Evolutionary conservation across 2,888 invertebrate genomes (phyloP), one percentile per base, ranked within the genome.

Genomic region (Oscheius sp.): DNA sequence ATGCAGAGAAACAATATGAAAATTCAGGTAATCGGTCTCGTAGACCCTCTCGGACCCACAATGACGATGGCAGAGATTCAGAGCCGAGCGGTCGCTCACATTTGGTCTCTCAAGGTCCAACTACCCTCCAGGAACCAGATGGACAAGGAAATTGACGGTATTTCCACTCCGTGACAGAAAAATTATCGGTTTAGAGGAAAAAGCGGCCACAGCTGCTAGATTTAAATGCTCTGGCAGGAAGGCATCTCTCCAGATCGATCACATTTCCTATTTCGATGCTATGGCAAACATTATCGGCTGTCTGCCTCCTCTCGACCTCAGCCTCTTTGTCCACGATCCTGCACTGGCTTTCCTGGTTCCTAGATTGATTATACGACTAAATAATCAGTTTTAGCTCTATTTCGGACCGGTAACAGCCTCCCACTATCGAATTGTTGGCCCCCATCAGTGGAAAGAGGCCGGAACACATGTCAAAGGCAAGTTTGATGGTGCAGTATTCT

Each of bases 371-470:
- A 10, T 2, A 47, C 3, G 13, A 9, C 32, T 51, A 4, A 35
- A 13, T 50, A 21, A 33, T 55, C 48, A 47, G 11, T 47, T 73
- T 66, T 32, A 75, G 75, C 77, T 79, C 2, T 68, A 78, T 62
- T 78, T 79, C 48, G 85, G 84, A 11, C 81, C 85, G 11, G 71
- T 79, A 50, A 78, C 79, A 9, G 76, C 84, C 9, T 82, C 85
- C 58, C 74, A 80, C 62, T 86, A 84, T 60, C 79, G 85, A 57
- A 50, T 85, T 21, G 53, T 74, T 11, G 85, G 86, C n/a, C 85
- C 84, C 1, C 79, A 82, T 62, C 65, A 74, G 9, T 85, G 85
- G 85, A 47, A 75, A 5, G 75, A 79, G n/a, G 86, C 86, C 5
- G 57, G 81, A 35, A 55, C 79, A 1, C 84, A 86, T 11, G 80